phyloP scores from a whole-genome alignment of 30 jellyfish, hydroid and myxozoan genomes.

The Aurelia aurita complex sp. Pacific region DNA sequence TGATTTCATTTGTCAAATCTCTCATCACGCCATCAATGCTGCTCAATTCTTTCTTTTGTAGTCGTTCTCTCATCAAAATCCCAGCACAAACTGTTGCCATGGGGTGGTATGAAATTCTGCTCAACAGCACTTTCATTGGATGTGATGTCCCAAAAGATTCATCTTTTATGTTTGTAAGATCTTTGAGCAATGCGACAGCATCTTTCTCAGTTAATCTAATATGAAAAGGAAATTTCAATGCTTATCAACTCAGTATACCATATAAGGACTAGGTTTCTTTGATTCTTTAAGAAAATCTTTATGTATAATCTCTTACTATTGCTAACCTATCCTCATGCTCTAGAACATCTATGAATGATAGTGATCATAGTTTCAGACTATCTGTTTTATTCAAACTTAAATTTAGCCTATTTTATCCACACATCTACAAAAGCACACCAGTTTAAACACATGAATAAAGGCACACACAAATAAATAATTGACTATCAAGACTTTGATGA shows the following conservation, averaged over 20 bases:
- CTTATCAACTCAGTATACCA: slow-evolving; percentile 12
- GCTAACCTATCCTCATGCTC: too few relatives aligned
- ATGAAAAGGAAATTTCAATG: background rate
- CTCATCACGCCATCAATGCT: slow-evolving; percentile 77
- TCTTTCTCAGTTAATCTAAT: slow-evolving; percentile 71
- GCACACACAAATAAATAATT: too few relatives aligned
- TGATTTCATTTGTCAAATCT: slow-evolving; percentile 56
- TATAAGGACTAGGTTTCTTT: too few relatives aligned
- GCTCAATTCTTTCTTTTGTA: slow-evolving; percentile 49
- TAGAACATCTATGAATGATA: too few relatives aligned
- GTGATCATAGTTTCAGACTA: too few relatives aligned
- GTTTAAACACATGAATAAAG: too few relatives aligned
- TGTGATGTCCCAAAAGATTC: slow-evolving; percentile 49
- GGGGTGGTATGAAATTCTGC: slow-evolving; percentile 58
- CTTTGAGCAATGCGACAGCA: slow-evolving; percentile 63
- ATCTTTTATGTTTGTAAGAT: slow-evolving; percentile 62
- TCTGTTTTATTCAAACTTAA: too few relatives aligned
- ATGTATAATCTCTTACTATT: too few relatives aligned
- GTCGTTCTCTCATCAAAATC: slow-evolving; percentile 55
- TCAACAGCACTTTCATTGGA: slow-evolving; percentile 33
- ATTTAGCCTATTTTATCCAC: too few relatives aligned
- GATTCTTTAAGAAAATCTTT: too few relatives aligned
- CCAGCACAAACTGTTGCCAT: slow-evolving; percentile 82
- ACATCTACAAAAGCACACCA: too few relatives aligned
- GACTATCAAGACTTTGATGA: too few relatives aligned